Percentiles rank a stretch among this genome's conserved stretches.
These are phyloP conservation scores for Grus americana DNA, from an alignment of 2,113 vertebrate species.

Conservation along the genomic window DNA sequence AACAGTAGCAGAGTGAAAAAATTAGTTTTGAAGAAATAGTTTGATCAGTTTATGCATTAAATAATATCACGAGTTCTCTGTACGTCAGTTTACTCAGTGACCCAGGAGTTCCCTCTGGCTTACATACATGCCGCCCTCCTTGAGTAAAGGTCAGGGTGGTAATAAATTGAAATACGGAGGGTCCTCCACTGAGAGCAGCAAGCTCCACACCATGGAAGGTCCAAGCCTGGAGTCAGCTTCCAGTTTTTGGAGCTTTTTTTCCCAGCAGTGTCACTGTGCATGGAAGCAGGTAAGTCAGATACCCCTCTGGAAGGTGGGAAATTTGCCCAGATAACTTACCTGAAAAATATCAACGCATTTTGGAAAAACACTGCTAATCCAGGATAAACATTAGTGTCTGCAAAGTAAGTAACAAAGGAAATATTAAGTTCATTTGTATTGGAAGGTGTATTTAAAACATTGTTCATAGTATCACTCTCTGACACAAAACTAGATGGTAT, in stretches of 20 bases:
- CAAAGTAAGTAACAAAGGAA: conserved; percentile 17
- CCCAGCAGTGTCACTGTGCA: accelerated
- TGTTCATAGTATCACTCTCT: not conserved
- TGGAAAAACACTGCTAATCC: conserved; percentile 94
- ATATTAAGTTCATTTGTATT: not conserved
- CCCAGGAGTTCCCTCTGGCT: not conserved
- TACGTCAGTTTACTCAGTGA: not conserved
- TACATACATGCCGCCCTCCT: not conserved
- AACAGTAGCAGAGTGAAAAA: not conserved
- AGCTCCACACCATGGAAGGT: not conserved
- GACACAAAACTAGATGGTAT: not conserved
- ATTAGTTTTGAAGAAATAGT: not conserved
- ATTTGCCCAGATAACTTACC: conserved; percentile 74
- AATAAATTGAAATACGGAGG: not conserved
- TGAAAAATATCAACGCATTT: conserved; percentile 94
- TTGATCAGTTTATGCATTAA: not conserved
- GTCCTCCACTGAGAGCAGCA: not conserved
- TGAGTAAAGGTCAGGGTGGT: not conserved
- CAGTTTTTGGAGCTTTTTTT: not conserved
- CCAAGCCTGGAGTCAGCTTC: not conserved
- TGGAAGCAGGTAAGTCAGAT: not conserved
- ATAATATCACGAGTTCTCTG: not conserved
- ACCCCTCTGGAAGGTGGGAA: not conserved
- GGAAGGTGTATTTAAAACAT: not conserved
- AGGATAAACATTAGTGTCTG: conserved; percentile 84